Conservation (phyloP, 2,113 vertebrate species). For the Aleadryas rufinucha region DNA sequence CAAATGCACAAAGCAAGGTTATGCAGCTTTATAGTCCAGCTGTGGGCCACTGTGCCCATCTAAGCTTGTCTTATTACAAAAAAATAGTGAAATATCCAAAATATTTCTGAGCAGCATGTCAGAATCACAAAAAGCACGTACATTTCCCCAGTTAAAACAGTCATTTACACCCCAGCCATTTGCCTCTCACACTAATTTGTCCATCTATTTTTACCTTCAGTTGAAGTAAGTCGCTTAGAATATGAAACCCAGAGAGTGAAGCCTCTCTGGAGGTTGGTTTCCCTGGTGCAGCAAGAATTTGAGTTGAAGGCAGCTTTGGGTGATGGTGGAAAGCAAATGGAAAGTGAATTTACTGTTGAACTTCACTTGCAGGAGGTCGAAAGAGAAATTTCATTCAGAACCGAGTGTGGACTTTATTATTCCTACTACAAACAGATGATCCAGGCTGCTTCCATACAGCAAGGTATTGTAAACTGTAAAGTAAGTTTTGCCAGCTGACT, state of each 20-base stretch:
- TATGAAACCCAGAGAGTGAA: neutral
- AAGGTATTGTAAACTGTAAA: slow-evolving; percentile 80
- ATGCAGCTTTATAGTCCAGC: neutral
- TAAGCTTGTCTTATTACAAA: neutral
- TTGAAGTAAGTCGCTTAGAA: neutral
- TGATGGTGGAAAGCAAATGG: neutral
- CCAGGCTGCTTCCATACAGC: slow-evolving; percentile 84
- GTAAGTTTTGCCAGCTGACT: slow-evolving; percentile 48
- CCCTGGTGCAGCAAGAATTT: neutral
- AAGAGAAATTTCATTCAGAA: slow-evolving; percentile 97
- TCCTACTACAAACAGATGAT: slow-evolving; percentile 99
- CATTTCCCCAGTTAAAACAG: neutral
- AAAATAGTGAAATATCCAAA: neutral
- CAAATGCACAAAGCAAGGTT: neutral
- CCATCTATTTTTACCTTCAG: neutral
- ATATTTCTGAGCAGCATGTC: neutral
- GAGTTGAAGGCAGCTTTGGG: neutral
- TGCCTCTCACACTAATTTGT: neutral
- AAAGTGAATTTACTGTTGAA: neutral
- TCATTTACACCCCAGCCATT: neutral
- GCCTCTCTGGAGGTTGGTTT: neutral
- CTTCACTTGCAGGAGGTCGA: slow-evolving; percentile 88
- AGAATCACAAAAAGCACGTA: neutral
- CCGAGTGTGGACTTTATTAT: slow-evolving; percentile 97
- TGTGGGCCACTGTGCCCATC: neutral